Base-by-base conservation (phyloP, 1,140 invertebrate genomes). In the Drosophila mayri region DNA sequence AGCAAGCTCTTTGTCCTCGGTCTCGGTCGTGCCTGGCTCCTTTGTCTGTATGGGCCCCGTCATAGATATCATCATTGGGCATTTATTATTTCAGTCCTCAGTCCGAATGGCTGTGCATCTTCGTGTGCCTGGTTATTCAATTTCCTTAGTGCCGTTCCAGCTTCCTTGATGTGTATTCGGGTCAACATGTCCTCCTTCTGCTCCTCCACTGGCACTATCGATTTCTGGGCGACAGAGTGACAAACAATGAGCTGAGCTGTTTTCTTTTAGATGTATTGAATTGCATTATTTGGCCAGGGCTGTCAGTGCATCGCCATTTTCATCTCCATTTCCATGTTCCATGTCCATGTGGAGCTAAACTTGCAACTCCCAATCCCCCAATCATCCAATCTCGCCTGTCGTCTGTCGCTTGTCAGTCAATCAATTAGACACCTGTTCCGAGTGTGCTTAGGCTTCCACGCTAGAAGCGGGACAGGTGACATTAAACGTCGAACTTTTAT, bases 11-110 rank as follows among this genome's bases (percentile, higher is more conserved):
- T 86, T 86, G 82, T 87, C 78, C 38, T 32, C 43, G 38, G 71
- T 11, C 52, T 38, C 20, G 40, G 38, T 55, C 43, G 25, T 50
- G 25, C 22, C 44, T 58, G 50, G 74, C 74, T 79, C 44, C 84
- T 90, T 84, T 88, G 84, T 88, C 73, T 90, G 44, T 62, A 52
- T 58, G 52, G 52, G 60, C 37, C 75, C 64, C 54, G 72, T 78
- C 81, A 76, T 84, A 83, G 81, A 83, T 84, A 88, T 78, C 84
- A 90, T 88, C 84, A 90, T 80, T 80, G 73, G 80, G 80, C 84
- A 84, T 88, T 88, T 88, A 84, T 88, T 87, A 68, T 80, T 71
- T 63, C 67, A 79, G 80, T 70, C 52, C 66, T 76, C 62, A 37
- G 16, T 32, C 28, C 28, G 16, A 25, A 30, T n/a, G 62, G 62